A percentile compares a stretch with the other conserved stretches of the same genome.
Conservation (phyloP, 2,113 vertebrate genomes). For the Alosa alosa region DNA sequence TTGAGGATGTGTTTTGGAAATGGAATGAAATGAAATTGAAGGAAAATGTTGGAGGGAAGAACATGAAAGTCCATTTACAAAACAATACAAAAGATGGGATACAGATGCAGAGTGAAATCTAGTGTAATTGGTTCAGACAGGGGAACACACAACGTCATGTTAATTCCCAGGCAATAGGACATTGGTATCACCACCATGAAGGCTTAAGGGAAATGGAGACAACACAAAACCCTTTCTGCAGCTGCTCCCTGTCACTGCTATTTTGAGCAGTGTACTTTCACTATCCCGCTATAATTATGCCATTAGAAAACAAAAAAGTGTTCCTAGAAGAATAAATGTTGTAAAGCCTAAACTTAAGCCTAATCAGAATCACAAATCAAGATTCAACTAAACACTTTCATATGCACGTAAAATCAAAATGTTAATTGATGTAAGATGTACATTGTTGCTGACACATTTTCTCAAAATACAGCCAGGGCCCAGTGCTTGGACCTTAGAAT, state of each 20-base stretch:
- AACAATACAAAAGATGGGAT: no score
- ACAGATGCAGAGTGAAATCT: no score
- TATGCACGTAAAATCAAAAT: neutral
- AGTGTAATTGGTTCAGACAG: neutral
- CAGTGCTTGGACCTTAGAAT: no score
- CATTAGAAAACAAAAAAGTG: neutral
- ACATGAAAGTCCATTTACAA: no score
- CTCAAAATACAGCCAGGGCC: neutral
- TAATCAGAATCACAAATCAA: neutral
- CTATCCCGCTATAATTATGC: neutral
- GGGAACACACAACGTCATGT: neutral
- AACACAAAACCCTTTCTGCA: neutral
- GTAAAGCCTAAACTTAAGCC: neutral
- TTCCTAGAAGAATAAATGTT: neutral
- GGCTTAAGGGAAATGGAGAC: neutral
- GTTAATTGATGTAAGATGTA: neutral
- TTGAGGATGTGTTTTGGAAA: no score
- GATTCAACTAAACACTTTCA: neutral
- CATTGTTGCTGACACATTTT: neutral
- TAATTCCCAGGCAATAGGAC: neutral
- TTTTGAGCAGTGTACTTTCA: neutral
- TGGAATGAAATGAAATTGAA: no score
- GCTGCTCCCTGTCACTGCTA: neutral
- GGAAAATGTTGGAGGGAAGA: no score
- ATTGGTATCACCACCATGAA: neutral